Conservation (phyloP, 1,140 invertebrate species). For the Oreohelix idahoensis region DNA sequence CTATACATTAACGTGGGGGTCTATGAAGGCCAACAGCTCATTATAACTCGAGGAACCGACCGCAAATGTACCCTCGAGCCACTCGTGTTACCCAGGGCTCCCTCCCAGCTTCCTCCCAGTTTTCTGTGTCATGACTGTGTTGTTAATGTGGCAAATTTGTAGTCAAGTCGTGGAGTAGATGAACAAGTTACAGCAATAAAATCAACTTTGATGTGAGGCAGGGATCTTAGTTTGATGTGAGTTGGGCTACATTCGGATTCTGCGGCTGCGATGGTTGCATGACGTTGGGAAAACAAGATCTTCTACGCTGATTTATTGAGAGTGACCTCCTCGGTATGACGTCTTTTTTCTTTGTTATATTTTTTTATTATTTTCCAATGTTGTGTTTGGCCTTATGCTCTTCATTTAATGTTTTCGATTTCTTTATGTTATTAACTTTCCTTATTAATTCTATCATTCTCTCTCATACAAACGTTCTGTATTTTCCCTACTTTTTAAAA, state of each 20-base stretch:
- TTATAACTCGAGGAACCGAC: conserved; percentile 5
- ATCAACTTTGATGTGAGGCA: conserved; percentile 2
- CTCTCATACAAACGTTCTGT: too few species aligned
- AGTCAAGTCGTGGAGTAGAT: conserved; percentile 4
- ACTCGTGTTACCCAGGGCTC: background rate
- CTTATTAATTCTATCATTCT: too few species aligned
- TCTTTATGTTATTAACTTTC: too few species aligned
- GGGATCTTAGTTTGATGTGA: background rate
- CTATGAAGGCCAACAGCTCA: conserved; percentile 11
- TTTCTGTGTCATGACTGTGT: background rate
- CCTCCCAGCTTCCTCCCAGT: background rate
- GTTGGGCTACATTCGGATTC: background rate
- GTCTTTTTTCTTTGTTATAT: background rate
- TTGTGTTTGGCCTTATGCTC: too few species aligned
- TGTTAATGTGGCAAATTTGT: conserved; percentile 17
- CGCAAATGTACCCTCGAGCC: background rate
- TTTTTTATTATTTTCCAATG: background rate
- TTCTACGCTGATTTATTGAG: background rate
- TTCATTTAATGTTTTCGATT: too few species aligned
- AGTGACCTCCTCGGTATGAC: background rate
- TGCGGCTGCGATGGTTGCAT: background rate
- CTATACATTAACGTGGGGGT: conserved; percentile 35
- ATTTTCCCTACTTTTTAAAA: too few species aligned
- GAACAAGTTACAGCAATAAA: conserved; percentile 17
- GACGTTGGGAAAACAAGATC: background rate